Conservation (phyloP, 2,888 invertebrate genomes). For the Lepidocyrtinus sp. region DNA sequence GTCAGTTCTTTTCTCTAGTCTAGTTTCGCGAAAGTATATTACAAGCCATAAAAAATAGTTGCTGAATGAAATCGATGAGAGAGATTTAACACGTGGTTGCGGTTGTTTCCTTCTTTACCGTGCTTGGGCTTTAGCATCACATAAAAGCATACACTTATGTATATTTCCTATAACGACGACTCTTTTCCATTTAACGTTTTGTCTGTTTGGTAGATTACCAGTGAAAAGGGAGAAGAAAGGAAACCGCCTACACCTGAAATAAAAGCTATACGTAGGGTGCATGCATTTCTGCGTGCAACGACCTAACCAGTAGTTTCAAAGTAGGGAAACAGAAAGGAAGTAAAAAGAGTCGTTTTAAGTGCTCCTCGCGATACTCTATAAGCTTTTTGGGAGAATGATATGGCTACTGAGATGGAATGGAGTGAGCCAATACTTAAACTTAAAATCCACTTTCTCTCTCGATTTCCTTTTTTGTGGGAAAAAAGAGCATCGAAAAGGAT, state of each 20-base stretch:
- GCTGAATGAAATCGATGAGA: constrained; percentile 32
- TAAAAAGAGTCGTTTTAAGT: too few species aligned
- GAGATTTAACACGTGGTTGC: constrained; percentile 22
- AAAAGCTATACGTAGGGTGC: background rate
- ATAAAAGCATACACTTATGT: too few species aligned
- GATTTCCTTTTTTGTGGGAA: background rate
- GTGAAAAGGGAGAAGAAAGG: background rate
- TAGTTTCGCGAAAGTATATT: constrained; percentile 18
- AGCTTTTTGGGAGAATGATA: background rate
- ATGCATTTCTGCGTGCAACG: too few species aligned
- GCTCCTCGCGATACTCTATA: background rate
- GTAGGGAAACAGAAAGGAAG: background rate
- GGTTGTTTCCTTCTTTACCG: background rate
- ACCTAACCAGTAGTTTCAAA: background rate
- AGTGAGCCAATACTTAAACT: constrained; percentile 14
- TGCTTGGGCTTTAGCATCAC: too few species aligned
- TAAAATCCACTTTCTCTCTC: constrained; percentile 13
- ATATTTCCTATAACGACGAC: background rate
- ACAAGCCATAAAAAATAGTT: background rate
- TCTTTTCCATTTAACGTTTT: background rate
- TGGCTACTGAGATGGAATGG: background rate
- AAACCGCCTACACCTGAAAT: background rate
- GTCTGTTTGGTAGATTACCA: background rate
- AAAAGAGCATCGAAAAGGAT: background rate
- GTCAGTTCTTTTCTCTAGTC: constrained; percentile 4